Base-by-base conservation (phyloP, 2,113 vertebrate species). In the Oplegnathus fasciatus region DNA sequence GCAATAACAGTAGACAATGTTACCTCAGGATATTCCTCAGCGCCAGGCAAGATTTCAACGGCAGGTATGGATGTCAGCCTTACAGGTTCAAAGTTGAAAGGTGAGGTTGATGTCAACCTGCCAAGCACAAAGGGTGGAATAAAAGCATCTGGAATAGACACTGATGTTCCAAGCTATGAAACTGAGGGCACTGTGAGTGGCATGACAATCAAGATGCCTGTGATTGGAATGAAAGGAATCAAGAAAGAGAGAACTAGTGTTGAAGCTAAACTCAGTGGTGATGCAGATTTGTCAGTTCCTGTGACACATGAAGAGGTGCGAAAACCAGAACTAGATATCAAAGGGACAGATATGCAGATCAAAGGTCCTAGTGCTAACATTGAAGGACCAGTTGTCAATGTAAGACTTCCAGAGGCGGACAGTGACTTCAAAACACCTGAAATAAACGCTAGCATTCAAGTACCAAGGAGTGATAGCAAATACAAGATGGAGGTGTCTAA, bases 41-140 rank as follows among this genome's bases (percentile, higher is more conserved):
- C 17, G 2, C 75, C 78, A 77, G 75, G 74, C 18, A 78, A 95
- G 28, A 54, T 96, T 58, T 96, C 95, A 0, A 84, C 95, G 91
- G 91, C 93, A 1, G 93, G 94, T 0, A 40, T 95, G 22, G 60
- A 82, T 78, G 60, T 68, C 1, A 86, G 34, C 7, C 34, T 96
- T 24, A 95, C 94, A 69, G 78, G 87, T 58, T 57, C 92, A 85
- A 75, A 79, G 69, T 65, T 88, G 69, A 88, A 72, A 52, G 69
- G 71, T 40, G 83, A 85, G 37, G 46, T 80, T 70, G 80, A 85
- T n/a, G n/a, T n/a, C n/a, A n/a, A 89, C 17, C 46, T 85, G 26
- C 75, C 85, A 40, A 78, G 75, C 62, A 77, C 78, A 85, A 64
- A 80, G 8, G 44, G 76, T n/a, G 77, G 32, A 32, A 66, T 80